A percentile compares a stretch with the other conserved stretches of the same genome.
phyloP scores from a whole-genome alignment of 1,140 invertebrate species.

The Oreohelix idahoensis region DNA sequence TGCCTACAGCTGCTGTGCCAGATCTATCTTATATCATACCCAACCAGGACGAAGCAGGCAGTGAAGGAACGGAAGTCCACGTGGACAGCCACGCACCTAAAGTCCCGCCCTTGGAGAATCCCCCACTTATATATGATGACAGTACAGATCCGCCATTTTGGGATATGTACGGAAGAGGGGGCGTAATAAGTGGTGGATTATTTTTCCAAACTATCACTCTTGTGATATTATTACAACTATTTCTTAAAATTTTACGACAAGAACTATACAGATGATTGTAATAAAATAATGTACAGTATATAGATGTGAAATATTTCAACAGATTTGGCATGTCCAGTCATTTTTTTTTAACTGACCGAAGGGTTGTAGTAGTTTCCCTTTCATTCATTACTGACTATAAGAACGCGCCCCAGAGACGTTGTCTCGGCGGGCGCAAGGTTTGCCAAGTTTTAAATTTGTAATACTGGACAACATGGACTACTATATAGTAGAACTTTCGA shows the following conservation, averaged over 20 bases:
- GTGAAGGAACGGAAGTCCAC: neutral
- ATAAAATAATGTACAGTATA: neutral
- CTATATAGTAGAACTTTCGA: no score
- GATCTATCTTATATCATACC: neutral
- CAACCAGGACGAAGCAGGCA: neutral
- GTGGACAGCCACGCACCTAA: neutral
- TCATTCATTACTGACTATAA: no score
- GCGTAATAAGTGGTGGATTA: neutral
- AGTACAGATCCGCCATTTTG: conserved; percentile 13
- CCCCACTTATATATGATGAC: neutral
- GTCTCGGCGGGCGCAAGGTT: no score
- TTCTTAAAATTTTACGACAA: neutral
- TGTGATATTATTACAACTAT: neutral
- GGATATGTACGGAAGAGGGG: neutral
- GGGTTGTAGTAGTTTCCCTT: no score
- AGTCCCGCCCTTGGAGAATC: neutral
- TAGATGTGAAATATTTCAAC: no score
- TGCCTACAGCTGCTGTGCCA: conserved; percentile 1
- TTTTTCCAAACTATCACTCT: neutral
- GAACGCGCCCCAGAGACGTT: no score
- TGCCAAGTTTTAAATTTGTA: no score
- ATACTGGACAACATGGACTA: no score
- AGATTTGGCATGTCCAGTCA: no score
- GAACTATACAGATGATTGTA: neutral
- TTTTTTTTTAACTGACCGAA: no score